These are phyloP conservation scores for Coptodon bakossiorum DNA, from an alignment of 2,113 vertebrate genomes.

Conservation along the genomic window DNA sequence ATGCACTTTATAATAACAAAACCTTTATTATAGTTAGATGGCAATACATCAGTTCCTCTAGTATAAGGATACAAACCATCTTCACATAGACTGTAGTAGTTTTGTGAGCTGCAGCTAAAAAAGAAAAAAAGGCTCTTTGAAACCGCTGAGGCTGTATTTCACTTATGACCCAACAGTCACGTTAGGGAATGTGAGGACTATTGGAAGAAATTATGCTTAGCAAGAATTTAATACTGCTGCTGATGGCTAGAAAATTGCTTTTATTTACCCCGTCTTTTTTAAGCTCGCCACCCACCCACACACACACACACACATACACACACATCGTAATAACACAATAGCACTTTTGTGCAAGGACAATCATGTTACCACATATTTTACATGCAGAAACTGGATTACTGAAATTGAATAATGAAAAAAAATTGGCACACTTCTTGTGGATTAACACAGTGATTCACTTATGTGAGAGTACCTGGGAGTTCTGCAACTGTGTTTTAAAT, in stretches of 20 bases:
- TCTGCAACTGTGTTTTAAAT: neutral
- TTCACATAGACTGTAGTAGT: neutral
- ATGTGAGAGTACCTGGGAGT: neutral
- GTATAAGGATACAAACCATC: neutral
- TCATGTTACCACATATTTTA: neutral
- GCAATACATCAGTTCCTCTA: neutral
- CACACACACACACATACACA: conserved; percentile 74
- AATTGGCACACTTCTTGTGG: neutral
- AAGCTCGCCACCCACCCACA: conserved; percentile 60
- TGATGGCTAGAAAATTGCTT: conserved; percentile 51
- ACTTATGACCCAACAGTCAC: neutral
- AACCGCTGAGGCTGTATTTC: neutral
- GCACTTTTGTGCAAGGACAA: conserved; percentile 57
- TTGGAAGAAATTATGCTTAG: conserved; percentile 48
- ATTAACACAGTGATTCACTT: neutral
- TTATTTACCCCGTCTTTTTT: conserved; percentile 71
- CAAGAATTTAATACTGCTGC: conserved; percentile 44
- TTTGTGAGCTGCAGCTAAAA: neutral
- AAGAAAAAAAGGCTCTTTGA: neutral
- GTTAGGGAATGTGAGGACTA: neutral
- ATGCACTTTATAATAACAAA: neutral
- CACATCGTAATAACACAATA: conserved; percentile 72
- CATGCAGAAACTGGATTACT: neutral
- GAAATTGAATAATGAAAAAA: neutral
- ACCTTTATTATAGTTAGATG: neutral